Evolutionary conservation across 2,888 invertebrate genomes (phyloP).

Genomic region (Melanophora roralis): DNA sequence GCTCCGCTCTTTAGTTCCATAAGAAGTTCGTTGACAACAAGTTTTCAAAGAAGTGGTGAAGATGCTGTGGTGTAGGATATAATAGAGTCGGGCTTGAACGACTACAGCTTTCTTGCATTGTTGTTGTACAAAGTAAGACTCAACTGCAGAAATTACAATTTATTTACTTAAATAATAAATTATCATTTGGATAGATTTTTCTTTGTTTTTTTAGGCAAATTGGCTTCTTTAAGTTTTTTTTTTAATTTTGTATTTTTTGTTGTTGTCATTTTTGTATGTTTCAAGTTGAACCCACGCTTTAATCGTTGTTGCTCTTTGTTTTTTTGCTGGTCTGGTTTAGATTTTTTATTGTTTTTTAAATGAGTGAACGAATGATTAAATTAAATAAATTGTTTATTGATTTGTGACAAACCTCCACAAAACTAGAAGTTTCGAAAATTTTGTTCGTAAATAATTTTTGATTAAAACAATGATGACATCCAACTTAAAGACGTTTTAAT

Average conservation of each 20-base stretch:
- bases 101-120: no score
- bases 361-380: constrained; percentile 55
- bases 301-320: constrained; percentile 29
- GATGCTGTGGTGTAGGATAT: no score
- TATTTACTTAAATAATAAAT: neutral
- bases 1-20: no score
- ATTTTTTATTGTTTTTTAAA: constrained; percentile 45
- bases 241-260: neutral
- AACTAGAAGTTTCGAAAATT: constrained; percentile 24
- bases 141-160: no score
- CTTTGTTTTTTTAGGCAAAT: no score
- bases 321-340: neutral
- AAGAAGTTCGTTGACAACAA: no score
- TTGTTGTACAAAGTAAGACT: no score
- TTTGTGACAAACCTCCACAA: constrained; percentile 59
- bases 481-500: constrained; percentile 26
- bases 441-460: constrained; percentile 52
- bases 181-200: constrained; percentile 1
- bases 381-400: constrained; percentile 62
- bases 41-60: no score
- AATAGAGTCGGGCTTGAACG: no score
- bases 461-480: constrained; percentile 54
- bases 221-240: no score
- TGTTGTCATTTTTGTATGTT: constrained; percentile 33
- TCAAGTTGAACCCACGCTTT: constrained; percentile 44